Evolutionary conservation across 2,888 invertebrate species (phyloP), one percentile per base, ranked within the genome.

Genomic region (Agapostemon virescens): DNA sequence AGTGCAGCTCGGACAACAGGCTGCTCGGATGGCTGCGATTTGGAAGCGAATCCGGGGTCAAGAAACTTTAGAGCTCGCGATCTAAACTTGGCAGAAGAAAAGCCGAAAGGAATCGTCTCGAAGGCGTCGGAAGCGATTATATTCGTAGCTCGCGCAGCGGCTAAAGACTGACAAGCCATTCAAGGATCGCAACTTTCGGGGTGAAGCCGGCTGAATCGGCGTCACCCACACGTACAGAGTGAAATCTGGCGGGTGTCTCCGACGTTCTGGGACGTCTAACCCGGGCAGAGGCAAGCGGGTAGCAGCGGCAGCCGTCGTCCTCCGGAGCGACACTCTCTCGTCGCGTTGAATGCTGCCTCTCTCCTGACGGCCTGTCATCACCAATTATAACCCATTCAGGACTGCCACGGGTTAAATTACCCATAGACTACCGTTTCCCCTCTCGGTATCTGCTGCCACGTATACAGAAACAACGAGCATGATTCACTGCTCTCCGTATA

Each of bases 351-450:
- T 86, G 79, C 86, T 69, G 76, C 71, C 74, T 76, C 83, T 79
- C 80, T 79, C 79, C 77, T 88, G 89, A 90, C 89, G 88, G 87
- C 83, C 91, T 90, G 91, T 91, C 91, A 91, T 90, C 91, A 88
- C 90, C 91, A 91, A 91, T 91, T 91, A 91, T 90, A 90, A 91
- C 87, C 90, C 90, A 91, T 91, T 91, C 89, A 91, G 79, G 77
- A 74, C 85, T 77, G 85, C 84, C 85, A 83, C 84, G 88, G 88
- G 87, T 89, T 90, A 90, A 91, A 91, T 91, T 90, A 90, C 89
- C 90, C 89, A 87, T 88, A 87, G 89, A 87, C 86, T 73, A 68
- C 66, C 82, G 72, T 76, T 69, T 80, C 77, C 72, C 83, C 72
- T 61, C 66, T 73, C 69, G 45, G 77, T 73, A 69, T 74, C 71